A percentile compares a stretch with the other conserved stretches of the same genome.
phyloP scores from a whole-genome alignment of 92 coral and sea anemone genomes.

The Porites evermanni region DNA sequence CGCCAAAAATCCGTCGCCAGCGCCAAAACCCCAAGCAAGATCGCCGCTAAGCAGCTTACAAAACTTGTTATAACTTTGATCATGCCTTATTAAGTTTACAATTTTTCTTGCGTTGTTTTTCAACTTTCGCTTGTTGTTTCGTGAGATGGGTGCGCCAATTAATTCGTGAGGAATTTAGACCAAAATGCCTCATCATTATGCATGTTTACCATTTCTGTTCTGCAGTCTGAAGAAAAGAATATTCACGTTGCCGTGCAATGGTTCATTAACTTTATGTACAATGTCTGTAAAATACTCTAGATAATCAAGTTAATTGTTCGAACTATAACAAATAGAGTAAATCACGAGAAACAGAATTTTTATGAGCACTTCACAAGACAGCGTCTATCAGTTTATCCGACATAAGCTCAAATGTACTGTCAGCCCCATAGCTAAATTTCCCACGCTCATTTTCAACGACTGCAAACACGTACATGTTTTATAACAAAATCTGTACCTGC shows the following conservation, averaged over 20 bases:
- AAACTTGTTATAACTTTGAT: constrained; percentile 87
- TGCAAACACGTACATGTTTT: background rate
- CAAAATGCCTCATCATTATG: constrained; percentile 16
- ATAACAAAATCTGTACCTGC: constrained; percentile 31
- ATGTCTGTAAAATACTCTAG: background rate
- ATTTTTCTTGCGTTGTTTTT: background rate
- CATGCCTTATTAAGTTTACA: constrained; percentile 44
- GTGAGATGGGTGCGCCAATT: constrained; percentile 42
- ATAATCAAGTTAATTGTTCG: background rate
- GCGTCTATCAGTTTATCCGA: background rate
- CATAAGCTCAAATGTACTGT: background rate
- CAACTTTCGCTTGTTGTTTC: background rate
- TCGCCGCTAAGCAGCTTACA: constrained; percentile 78
- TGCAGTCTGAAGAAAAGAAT: constrained; percentile 15
- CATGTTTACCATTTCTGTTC: constrained; percentile 27
- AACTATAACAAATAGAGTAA: background rate
- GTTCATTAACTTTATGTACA: background rate
- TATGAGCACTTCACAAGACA: background rate
- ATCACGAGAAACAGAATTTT: background rate
- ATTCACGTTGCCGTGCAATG: background rate
- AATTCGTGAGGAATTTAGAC: constrained; percentile 15
- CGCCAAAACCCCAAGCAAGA: constrained; percentile 87
- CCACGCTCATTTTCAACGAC: background rate
- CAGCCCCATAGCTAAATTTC: background rate
- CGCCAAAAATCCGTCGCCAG: constrained; percentile 90